A percentile compares a stretch with the other conserved stretches of the same genome.
Conservation (phyloP, 2,113 vertebrate species). For the Chaetura pelagica region DNA sequence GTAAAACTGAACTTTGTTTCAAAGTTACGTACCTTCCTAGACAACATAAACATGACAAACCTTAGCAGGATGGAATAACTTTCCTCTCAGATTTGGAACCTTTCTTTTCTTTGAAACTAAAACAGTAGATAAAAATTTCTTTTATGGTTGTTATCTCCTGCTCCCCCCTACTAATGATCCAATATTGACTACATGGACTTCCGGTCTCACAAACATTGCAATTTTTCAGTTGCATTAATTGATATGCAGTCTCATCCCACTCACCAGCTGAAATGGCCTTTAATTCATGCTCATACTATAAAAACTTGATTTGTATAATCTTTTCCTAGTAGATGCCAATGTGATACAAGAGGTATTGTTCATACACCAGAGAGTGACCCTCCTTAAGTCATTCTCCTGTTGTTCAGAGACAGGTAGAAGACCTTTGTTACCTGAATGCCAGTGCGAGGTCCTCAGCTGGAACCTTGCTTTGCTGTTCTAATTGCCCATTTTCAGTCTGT, state of each 20-base stretch:
- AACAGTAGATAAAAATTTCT: background rate
- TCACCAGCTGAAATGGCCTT: background rate
- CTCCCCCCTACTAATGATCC: background rate
- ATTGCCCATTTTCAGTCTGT: slow-evolving; percentile 91
- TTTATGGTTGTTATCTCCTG: background rate
- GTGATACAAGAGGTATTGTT: background rate
- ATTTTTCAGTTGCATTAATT: background rate
- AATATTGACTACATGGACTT: background rate
- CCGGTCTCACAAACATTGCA: background rate
- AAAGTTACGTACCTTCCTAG: background rate
- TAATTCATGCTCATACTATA: background rate
- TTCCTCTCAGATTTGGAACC: background rate
- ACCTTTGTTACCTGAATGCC: slow-evolving; percentile 84
- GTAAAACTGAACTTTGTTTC: background rate
- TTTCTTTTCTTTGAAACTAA: background rate
- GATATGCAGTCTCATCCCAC: background rate
- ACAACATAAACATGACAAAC: background rate
- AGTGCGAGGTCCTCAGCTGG: slow-evolving; percentile 88
- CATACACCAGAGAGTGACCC: background rate
- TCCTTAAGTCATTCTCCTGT: background rate
- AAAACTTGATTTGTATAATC: background rate
- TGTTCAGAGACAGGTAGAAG: background rate
- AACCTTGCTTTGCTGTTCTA: slow-evolving; percentile 85
- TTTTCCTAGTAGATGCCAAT: background rate
- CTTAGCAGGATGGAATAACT: background rate